These are phyloP conservation scores for Carcinoscorpius rotundicauda DNA, from an alignment of 1,140 invertebrate species.

Conservation along the genomic window DNA sequence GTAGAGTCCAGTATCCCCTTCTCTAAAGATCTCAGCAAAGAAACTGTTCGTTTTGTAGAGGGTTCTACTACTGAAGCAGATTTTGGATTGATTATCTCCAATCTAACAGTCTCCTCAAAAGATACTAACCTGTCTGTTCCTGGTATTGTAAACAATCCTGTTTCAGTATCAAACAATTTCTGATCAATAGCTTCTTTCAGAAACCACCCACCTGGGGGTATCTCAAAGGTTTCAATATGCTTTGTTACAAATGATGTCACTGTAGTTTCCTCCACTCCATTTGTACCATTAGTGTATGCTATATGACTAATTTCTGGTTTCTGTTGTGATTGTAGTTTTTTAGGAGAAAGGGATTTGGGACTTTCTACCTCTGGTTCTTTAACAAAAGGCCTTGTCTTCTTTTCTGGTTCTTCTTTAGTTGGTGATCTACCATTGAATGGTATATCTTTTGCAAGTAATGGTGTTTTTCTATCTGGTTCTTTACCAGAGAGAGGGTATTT, in stretches of 20 bases:
- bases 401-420: no score
- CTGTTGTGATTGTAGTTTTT: no score
- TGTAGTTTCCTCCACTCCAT: no score
- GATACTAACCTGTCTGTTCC: slow-evolving; percentile 33
- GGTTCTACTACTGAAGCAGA: slow-evolving; percentile 14
- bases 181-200: slow-evolving; percentile 64
- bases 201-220: slow-evolving; percentile 71
- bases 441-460: no score
- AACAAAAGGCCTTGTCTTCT: no score
- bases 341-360: no score
- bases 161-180: slow-evolving; percentile 51
- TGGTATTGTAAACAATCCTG: slow-evolving; percentile 60
- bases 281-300: slow-evolving; percentile 6
- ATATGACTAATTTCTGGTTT: not conserved
- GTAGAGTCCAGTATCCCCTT: slow-evolving; percentile 65
- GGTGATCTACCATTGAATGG: no score
- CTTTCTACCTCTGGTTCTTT: no score
- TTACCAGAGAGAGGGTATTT: no score
- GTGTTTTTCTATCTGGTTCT: no score
- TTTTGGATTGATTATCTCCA: slow-evolving; percentile 39
- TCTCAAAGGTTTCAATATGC: slow-evolving; percentile 33
- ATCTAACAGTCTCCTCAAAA: slow-evolving; percentile 39
- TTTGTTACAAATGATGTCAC: not conserved
- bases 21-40: slow-evolving; percentile 64
- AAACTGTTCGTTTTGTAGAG: slow-evolving; percentile 37